Base-by-base conservation (phyloP, 2,797 vertebrate species). In the Linurgus olivaceus region DNA sequence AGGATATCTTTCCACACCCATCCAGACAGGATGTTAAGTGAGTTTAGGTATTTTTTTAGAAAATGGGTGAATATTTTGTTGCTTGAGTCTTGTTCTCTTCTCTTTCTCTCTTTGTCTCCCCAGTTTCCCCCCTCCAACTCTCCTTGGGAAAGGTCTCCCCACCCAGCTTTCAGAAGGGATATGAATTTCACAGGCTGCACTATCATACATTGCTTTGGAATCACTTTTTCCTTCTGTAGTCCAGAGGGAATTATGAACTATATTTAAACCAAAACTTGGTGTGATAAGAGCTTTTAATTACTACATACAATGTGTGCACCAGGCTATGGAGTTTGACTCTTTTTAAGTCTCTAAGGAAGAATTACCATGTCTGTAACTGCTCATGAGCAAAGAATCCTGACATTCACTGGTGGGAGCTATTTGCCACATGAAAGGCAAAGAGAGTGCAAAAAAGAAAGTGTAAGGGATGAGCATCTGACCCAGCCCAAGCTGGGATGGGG, bases 241-340 rank as follows among this genome's bases (percentile, higher is more conserved):
- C 86, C 85, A 44, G n/a, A 26, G 87, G 55, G 57, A 77, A 52
- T 13, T 62, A n/a, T 44, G 66, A 81, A 61, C 54, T 92, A 95
- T 90, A 94, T 95, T 96, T 94, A 96, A 93, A 66, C 18, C 25
- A 82, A 61, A 80, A 57, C 72, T 79, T 47, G 17, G 31, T 50
- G 31, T 0, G 7, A 92, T 92, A 94, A 95, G 78, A 86, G 63
- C 38, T 58, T 90, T 90, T 96, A 95, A 96, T 95, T 94, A 77
- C 83, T 48, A 88, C 70, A 93, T 82, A 92, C 91, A 80, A 62
- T 11, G 13, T 44, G 50, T 38, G 40, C 63, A 72, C 35, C 45
- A 35, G 57, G 9, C 45, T 37, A 77, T 44, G 45, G 33, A 57
- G 29, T 63, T 63, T 40, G 25, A 40, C 21, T 77, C 51, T 67